Conservation (phyloP, 2,113 vertebrate species). For the Tychaedon coryphoeus region DNA sequence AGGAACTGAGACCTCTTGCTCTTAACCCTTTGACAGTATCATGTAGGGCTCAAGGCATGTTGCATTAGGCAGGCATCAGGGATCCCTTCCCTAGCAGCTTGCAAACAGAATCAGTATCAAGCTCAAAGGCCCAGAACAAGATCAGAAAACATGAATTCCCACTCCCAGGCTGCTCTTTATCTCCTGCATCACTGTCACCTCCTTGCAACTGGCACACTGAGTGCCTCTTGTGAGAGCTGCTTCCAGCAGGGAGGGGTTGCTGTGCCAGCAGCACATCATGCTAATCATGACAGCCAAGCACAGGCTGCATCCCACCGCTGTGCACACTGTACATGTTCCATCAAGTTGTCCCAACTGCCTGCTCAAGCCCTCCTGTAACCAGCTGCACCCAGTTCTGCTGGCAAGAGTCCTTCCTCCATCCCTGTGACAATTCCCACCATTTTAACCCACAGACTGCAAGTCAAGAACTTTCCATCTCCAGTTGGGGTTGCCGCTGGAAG, state of each 20-base stretch:
- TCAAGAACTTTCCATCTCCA: neutral
- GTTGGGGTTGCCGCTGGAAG: neutral
- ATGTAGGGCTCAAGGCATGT: neutral
- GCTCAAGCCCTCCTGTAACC: neutral
- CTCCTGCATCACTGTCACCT: slow-evolving; percentile 10
- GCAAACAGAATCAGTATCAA: neutral
- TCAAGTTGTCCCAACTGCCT: neutral
- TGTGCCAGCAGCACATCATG: slow-evolving; percentile 5
- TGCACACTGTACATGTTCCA: neutral
- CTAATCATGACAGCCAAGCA: neutral
- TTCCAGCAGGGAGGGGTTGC: neutral
- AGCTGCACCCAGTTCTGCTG: neutral
- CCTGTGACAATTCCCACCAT: neutral
- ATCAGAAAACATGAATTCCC: neutral
- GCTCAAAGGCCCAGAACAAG: neutral
- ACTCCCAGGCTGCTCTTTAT: neutral
- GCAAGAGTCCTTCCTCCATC: neutral
- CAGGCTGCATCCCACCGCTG: neutral
- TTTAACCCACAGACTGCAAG: neutral
- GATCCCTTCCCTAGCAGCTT: neutral
- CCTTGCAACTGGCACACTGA: neutral
- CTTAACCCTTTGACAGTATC: neutral
- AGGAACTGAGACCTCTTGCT: neutral
- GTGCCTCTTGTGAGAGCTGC: neutral
- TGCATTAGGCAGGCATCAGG: neutral